phyloP scores from a whole-genome alignment of 2,888 invertebrate species.

The Tetragnatha montana region DNA sequence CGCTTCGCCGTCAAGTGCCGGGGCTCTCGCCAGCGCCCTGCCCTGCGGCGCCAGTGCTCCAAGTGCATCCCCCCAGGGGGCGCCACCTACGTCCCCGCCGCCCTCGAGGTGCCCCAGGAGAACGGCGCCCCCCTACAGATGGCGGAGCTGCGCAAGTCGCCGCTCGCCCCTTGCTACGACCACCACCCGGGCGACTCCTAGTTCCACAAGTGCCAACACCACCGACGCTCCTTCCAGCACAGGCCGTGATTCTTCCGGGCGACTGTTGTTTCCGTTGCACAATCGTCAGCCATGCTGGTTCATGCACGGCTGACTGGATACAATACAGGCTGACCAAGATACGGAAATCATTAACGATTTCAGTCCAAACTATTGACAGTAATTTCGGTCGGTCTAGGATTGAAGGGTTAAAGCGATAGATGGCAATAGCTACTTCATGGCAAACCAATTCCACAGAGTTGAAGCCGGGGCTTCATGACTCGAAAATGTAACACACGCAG shows the following conservation, averaged over 20 bases:
- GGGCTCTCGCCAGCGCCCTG: slow-evolving; percentile 85
- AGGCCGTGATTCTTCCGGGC: slow-evolving; percentile 22
- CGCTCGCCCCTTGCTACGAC: slow-evolving; percentile 46
- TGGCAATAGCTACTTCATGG: too few species aligned
- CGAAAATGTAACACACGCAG: too few species aligned
- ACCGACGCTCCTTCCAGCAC: slow-evolving; percentile 42
- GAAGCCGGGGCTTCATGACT: too few species aligned
- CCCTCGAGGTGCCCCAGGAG: slow-evolving; percentile 75
- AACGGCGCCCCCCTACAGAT: slow-evolving; percentile 80
- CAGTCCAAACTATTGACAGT: too few species aligned
- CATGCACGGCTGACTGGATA: background rate
- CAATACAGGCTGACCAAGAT: too few species aligned
- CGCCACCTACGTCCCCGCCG: slow-evolving; percentile 72
- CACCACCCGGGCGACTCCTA: slow-evolving; percentile 70
- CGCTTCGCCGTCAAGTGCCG: slow-evolving; percentile 92
- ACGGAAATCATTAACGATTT: too few species aligned
- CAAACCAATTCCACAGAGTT: too few species aligned
- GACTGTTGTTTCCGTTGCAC: background rate
- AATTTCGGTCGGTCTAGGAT: too few species aligned
- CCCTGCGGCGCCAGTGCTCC: slow-evolving; percentile 85
- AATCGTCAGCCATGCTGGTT: too few species aligned
- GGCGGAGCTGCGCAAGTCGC: slow-evolving; percentile 82
- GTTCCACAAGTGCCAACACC: slow-evolving; percentile 67
- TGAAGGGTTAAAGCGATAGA: too few species aligned
- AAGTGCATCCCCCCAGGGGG: slow-evolving; percentile 78